phyloP scores from a whole-genome alignment of 2,113 vertebrate species.

The Scytalopus superciliaris region DNA sequence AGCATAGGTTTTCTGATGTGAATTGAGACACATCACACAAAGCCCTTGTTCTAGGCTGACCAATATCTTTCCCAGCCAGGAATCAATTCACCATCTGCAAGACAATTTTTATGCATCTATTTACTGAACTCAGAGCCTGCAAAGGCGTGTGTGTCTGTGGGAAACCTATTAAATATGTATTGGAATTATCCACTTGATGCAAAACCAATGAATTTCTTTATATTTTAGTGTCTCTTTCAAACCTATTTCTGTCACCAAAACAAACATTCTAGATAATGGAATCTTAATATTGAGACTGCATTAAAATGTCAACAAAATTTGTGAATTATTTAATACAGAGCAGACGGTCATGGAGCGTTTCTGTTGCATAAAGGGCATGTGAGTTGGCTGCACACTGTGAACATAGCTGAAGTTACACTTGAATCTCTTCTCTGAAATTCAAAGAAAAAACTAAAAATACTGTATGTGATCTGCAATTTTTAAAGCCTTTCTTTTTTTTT shows the following conservation, averaged over 20 bases:
- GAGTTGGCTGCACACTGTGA: not conserved
- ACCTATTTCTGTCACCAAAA: not conserved
- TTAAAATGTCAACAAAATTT: constrained; percentile 14
- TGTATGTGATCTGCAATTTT: not conserved
- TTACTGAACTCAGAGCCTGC: not conserved
- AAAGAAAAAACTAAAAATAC: not conserved
- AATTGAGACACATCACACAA: not conserved
- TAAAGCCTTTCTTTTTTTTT: not conserved
- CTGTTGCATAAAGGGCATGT: not conserved
- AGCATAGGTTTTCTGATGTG: not conserved
- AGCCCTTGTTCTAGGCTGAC: not conserved
- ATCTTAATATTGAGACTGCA: not conserved
- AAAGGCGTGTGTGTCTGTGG: not conserved
- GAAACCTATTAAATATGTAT: constrained; percentile 48
- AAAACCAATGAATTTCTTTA: not conserved
- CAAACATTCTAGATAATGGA: not conserved
- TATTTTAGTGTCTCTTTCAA: constrained; percentile 7
- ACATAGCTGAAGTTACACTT: not conserved
- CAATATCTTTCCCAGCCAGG: not conserved
- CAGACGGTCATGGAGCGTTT: not conserved
- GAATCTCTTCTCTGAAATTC: constrained; percentile 9
- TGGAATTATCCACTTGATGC: constrained; percentile 24
- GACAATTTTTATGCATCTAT: not conserved
- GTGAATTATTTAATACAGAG: constrained; percentile 33
- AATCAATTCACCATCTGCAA: constrained; percentile 2